Base-by-base conservation (phyloP, 2,113 vertebrate species). In the Oxygymnocypris stewartii region DNA sequence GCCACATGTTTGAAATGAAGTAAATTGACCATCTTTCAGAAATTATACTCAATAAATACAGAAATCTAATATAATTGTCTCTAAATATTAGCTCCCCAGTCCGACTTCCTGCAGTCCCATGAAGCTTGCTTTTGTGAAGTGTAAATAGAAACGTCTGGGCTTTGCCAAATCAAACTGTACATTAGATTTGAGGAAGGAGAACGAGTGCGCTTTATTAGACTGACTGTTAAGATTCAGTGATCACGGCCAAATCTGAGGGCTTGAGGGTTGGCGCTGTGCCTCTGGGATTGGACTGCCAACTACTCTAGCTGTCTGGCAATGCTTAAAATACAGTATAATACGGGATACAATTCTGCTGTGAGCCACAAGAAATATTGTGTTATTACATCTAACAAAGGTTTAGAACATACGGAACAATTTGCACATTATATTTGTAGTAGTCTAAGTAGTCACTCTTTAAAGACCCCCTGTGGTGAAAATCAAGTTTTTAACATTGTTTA, bases 51-150 rank as follows among this genome's bases (percentile, higher is more conserved):
- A 85, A 88, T 89, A 94, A 94, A 95, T 90, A 93, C 88, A 91
- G 88, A 93, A 95, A 94, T 94, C 93, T 92, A 94, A 93, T 92
- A 89, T 89, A 92, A 94, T 92, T 91, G 93, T 92, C 92, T 94
- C 87, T 86, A 94, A 94, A 95, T 94, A 93, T 94, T 94, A 93
- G 90, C 90, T 90, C 88, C 89, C 89, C 90, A 87, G 87, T 91
- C 89, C 89, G 57, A 88, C 90, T 91, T 87, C 89, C 92, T 91
- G 90, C 87, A 91, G 79, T 82, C 59, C 23, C 47, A 93, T 90
- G 92, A 93, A 91, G 90, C 88, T 42, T 85, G 84, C 90, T 93
- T 87, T 91, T 94, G 92, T 93, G 88, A 82, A 85, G 51, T 83
- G 91, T 91, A 94, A 94, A 94, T 92, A 90, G 90, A 89, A 92